Base-by-base conservation (phyloP, 2,797 vertebrate genomes). In the Sparidentex hasta region DNA sequence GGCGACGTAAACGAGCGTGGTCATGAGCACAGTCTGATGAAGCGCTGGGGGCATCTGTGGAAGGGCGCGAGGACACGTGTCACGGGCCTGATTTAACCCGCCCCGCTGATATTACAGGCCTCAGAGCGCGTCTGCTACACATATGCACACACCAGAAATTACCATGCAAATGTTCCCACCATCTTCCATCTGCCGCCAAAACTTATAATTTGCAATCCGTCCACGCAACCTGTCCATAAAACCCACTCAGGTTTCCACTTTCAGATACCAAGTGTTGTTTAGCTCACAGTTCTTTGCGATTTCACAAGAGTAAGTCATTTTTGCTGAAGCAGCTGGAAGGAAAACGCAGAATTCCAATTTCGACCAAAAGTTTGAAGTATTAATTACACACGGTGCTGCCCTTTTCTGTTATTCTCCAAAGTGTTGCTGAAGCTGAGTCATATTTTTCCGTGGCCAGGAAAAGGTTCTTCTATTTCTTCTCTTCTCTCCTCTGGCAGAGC, bases 111-210 rank as follows among this genome's bases (percentile, higher is more conserved):
- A 78, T 74, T 23, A n/a, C 18, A 38, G 47, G 48, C 63, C 62
- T 56, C 7, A 18, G 71, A 27, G 51, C 29, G 29, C 2, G 1
- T 69, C 71, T 47, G 68, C 71, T 71, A n/a, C 57, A 61, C 70
- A 67, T 33, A 63, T 78, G 67, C 50, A 62, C 12, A 11, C 54
- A 56, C 57, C 12, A 58, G 51, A 74, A 61, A 64, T 48, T 14
- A 74, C 27, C 41, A 38, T 47, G 70, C 25, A 80, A 78, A 80
- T 84, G 57, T 76, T 74, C 57, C 71, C 17, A 17, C 52, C 46
- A 43, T 65, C 58, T 44, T 55, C 73, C 57, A 74, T 78, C 73
- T 83, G 80, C 71, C 61, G 64, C 50, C 64, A 52, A 52, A 58
- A 61, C 16, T 16, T 71, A 23, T 25, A 69, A 74, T 81, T 74